A percentile compares a stretch with the other conserved stretches of the same genome.
phyloP scores from a whole-genome alignment of 2,113 vertebrate genomes.

The Lepisosteus oculatus region DNA sequence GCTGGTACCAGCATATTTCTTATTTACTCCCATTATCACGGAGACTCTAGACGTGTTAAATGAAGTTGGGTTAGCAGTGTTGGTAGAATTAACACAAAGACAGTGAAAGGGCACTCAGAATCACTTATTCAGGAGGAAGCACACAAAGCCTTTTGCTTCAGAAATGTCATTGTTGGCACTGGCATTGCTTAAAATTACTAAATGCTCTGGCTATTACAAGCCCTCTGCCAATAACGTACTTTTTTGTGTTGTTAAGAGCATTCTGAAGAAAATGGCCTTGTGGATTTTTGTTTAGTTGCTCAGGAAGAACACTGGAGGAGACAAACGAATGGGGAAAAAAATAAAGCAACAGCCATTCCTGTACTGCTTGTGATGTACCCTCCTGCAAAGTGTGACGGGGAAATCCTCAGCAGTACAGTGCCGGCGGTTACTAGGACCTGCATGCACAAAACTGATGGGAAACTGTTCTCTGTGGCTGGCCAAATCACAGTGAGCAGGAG shows the following conservation, averaged over 20 bases:
- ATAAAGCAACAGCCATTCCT: constrained; percentile 44
- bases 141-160: background rate
- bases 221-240: background rate
- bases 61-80: background rate
- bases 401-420: constrained; percentile 59
- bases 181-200: background rate
- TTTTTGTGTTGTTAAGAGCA: constrained; percentile 24
- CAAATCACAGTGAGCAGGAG: constrained; percentile 79
- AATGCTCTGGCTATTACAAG: constrained; percentile 1
- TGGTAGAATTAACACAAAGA: background rate
- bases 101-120: background rate
- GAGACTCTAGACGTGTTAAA: background rate
- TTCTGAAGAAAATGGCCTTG: constrained; percentile 27
- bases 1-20: background rate
- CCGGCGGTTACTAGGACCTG: constrained; percentile 65
- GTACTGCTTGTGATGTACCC: constrained; percentile 65
- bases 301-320: constrained; percentile 21
- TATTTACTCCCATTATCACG: background rate
- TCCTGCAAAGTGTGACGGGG: constrained; percentile 25
- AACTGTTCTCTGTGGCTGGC: constrained; percentile 84
- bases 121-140: background rate
- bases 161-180: background rate
- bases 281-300: constrained; percentile 2
- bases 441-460: constrained; percentile 98
- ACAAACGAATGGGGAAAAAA: constrained; percentile 25